These are phyloP conservation scores for Blennius ocellaris DNA, from an alignment of 2,113 vertebrate species.

Conservation along the genomic window DNA sequence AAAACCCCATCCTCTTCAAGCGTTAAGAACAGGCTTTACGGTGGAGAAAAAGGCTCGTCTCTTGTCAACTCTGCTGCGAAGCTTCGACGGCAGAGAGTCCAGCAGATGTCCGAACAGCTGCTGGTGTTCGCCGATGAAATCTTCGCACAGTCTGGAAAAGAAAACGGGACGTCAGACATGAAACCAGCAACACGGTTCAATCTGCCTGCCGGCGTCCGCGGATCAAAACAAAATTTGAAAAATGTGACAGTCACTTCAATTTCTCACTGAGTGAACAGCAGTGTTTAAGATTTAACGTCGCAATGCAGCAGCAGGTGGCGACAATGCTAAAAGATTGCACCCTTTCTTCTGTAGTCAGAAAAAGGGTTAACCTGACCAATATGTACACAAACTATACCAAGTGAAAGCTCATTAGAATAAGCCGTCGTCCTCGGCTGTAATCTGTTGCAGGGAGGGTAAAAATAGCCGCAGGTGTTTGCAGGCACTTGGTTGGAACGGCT, in stretches of 20 bases:
- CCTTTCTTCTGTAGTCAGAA: no score
- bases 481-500: slow-evolving; percentile 41
- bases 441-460: not conserved
- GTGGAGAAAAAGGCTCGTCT: slow-evolving; percentile 89
- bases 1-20: slow-evolving; percentile 27
- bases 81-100: slow-evolving; percentile 85
- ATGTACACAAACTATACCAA: not conserved
- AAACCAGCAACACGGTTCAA: not conserved
- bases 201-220: not conserved
- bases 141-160: slow-evolving; percentile 86
- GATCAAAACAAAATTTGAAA: no score
- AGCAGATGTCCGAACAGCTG: slow-evolving; percentile 82
- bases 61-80: slow-evolving; percentile 85
- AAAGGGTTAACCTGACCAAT: no score
- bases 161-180: not conserved
- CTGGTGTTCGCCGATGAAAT: slow-evolving; percentile 88
- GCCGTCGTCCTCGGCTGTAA: not conserved
- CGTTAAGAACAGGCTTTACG: slow-evolving; percentile 20
- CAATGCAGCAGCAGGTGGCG: no score
- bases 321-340: no score
- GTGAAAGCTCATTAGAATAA: slow-evolving; percentile 37
- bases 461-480: slow-evolving; percentile 11
- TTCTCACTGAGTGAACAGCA: no score
- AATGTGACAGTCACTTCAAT: no score
- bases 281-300: no score